A percentile compares a stretch with the other conserved stretches of the same genome.
Evolutionary conservation across 2,888 invertebrate species (phyloP).

Genomic region (Drosophila anomelani): DNA sequence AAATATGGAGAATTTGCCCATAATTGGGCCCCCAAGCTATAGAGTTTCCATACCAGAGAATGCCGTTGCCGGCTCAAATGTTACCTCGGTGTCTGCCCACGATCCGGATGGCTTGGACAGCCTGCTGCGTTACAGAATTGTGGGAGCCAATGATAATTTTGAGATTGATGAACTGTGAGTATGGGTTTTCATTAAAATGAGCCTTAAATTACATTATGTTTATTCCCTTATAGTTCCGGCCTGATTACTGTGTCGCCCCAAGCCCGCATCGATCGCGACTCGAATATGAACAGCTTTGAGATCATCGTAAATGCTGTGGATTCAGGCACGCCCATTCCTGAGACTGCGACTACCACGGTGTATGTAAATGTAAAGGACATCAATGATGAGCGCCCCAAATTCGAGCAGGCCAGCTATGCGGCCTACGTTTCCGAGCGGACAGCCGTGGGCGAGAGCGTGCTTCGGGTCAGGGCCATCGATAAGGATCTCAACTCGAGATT

Average conservation of each 20-base stretch:
- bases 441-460: constrained; percentile 87
- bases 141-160: constrained; percentile 92
- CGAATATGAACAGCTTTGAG: constrained; percentile 88
- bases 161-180: constrained; percentile 89
- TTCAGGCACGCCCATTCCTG: constrained; percentile 89
- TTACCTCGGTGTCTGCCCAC: constrained; percentile 89
- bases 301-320: constrained; percentile 91
- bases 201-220: neutral
- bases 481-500: constrained; percentile 89
- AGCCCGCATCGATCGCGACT: constrained; percentile 89
- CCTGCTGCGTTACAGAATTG: constrained; percentile 89
- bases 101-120: constrained; percentile 92
- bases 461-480: constrained; percentile 89
- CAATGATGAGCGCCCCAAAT: constrained; percentile 93
- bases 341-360: constrained; percentile 91
- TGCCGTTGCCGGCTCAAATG: constrained; percentile 88
- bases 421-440: constrained; percentile 90
- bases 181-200: neutral
- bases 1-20: constrained; percentile 85
- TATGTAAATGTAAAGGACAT: constrained; percentile 90
- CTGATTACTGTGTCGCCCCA: constrained; percentile 90
- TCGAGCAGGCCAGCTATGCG: constrained; percentile 87
- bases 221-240: constrained; percentile 86
- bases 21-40: constrained; percentile 89
- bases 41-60: constrained; percentile 90